phyloP scores from a whole-genome alignment of 2,888 invertebrate genomes.

The Hemaris fuciformis region DNA sequence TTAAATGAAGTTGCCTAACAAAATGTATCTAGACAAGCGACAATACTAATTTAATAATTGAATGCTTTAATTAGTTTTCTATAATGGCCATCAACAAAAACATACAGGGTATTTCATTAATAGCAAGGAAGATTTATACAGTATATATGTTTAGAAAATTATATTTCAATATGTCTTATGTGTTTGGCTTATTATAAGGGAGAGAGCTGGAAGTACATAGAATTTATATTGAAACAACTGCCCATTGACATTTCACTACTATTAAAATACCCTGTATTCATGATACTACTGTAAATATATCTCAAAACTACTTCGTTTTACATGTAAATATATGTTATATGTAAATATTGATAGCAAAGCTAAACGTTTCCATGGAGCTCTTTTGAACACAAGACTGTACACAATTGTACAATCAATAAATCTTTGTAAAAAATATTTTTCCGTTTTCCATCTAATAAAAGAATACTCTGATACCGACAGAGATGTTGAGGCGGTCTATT shows the following conservation, averaged over 20 bases:
- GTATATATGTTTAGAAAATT: background rate
- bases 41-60: no score
- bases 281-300: background rate
- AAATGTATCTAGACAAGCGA: no score
- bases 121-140: no score
- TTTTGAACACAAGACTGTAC: background rate
- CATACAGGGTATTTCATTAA: background rate
- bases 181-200: no score
- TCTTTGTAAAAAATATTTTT: slow-evolving; percentile 13
- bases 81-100: background rate
- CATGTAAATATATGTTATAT: background rate
- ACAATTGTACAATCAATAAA: slow-evolving; percentile 7
- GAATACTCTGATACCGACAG: background rate
- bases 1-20: no score
- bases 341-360: background rate
- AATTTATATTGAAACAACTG: background rate
- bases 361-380: background rate
- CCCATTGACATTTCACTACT: background rate
- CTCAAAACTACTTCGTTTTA: background rate
- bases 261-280: background rate
- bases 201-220: background rate
- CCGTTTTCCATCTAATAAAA: background rate
- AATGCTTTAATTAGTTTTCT: no score
- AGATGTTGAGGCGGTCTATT: background rate
- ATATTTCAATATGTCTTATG: background rate